Conservation (phyloP, 2,113 vertebrate species). For the Engystomops pustulosus region DNA sequence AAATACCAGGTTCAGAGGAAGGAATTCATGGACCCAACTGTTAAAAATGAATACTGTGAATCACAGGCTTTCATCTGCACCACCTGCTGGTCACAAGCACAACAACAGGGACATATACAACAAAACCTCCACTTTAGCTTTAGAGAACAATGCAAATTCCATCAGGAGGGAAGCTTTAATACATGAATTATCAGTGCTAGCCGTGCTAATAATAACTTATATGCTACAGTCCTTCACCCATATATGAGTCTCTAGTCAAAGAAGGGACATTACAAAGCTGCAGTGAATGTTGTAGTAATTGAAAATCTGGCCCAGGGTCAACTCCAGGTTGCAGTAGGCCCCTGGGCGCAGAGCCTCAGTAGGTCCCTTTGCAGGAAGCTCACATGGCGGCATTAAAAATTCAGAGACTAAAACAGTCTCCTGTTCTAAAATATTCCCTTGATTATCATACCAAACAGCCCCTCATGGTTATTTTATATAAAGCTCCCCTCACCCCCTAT, state of each 20-base stretch:
- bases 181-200: not conserved
- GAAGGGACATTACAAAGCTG: not conserved
- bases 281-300: not conserved
- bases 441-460: too few species aligned
- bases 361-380: too few species aligned
- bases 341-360: too few species aligned
- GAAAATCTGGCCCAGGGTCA: too few species aligned
- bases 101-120: not conserved
- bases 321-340: too few species aligned
- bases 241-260: not conserved
- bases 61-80: not conserved
- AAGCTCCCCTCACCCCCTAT: too few species aligned
- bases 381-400: too few species aligned
- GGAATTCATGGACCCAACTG: too few species aligned
- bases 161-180: not conserved
- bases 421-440: too few species aligned
- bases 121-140: not conserved
- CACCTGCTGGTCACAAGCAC: not conserved
- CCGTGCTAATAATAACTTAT: not conserved
- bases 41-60: not conserved
- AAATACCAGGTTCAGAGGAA: too few species aligned
- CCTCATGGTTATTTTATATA: too few species aligned
- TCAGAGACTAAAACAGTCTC: too few species aligned
- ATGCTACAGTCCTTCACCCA: not conserved
- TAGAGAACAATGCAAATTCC: not conserved